Evolutionary conservation across 1,140 invertebrate species (phyloP), one percentile per base, ranked within the genome.

Genomic region (Bombus affinis): DNA sequence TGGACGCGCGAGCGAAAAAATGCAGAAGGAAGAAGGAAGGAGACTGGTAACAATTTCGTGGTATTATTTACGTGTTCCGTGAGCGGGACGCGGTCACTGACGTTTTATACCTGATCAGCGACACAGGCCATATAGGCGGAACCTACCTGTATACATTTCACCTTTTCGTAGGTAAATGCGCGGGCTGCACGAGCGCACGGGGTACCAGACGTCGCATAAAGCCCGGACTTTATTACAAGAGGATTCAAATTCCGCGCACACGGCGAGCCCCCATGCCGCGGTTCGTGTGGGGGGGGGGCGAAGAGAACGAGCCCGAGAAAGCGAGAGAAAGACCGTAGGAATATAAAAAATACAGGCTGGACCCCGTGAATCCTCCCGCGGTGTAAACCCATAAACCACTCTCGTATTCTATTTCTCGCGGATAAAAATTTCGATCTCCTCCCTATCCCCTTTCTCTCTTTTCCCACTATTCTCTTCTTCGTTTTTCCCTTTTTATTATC

Each of bases 241-340:
- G 93, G 94, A 95, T 95, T 95, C 93, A 94, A 95, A 95, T 95
- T 95, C 95, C 93, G 91, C 90, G 90, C 91, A 90, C 88, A 92
- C 92, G 87, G 78, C 80, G 86, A 84, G 86, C 86, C 88, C 90
- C 89, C 79, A 89, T 72, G 70, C 83, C 73, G 82, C 25, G 80
- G 71, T 35, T 37, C 62, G 75, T 81, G 37, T 32, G 62, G 68
- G 57, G 70, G 39, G 0, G 13, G 13, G 57, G 53, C 37, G 68
- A 25, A 22, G 65, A 62, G 68, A 79, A n/a, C 59, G 28, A 62
- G 12, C 28, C 59, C 28, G 28, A 81, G 76, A 57, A 75, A 74
- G 86, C 66, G 79, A 85, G 78, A 73, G 80, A 85, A 87, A 89
- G 84, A 75, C 57, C 85, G 68, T 82, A 87, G 57, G 78, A 90